Percentiles rank a stretch among this genome's conserved stretches.
phyloP scores from a whole-genome alignment of 2,113 vertebrate species.

The Tragulus kanchil region DNA sequence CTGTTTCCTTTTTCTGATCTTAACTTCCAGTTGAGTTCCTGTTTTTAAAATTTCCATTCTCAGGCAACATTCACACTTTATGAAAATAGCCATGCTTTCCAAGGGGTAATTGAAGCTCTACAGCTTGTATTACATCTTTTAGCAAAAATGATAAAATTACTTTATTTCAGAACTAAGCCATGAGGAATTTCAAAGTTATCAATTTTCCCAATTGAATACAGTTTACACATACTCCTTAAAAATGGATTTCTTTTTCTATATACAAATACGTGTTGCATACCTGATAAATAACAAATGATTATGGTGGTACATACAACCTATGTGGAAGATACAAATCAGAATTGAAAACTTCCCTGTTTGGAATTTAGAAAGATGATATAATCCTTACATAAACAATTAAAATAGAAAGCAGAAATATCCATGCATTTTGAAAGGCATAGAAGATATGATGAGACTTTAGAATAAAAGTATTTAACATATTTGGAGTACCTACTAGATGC shows the following conservation, averaged over 20 bases:
- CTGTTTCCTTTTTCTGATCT: slow-evolving; percentile 68
- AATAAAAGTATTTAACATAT: background rate
- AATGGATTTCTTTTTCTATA: background rate
- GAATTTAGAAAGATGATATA: background rate
- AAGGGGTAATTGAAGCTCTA: slow-evolving; percentile 65
- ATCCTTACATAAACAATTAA: slow-evolving; percentile 29
- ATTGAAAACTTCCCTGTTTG: background rate
- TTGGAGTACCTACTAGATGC: background rate
- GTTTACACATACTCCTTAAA: background rate
- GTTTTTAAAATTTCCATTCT: slow-evolving; percentile 75
- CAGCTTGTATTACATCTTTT: slow-evolving; percentile 66
- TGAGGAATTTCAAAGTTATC: slow-evolving; percentile 67
- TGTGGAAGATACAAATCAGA: background rate
- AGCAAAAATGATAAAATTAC: slow-evolving; percentile 67
- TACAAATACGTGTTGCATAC: background rate
- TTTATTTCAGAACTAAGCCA: slow-evolving; percentile 70
- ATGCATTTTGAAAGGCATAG: background rate
- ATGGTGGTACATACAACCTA: background rate
- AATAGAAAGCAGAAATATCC: background rate
- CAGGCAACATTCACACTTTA: slow-evolving; percentile 72
- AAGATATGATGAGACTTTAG: background rate
- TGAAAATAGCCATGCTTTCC: slow-evolving; percentile 78
- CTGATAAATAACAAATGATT: background rate
- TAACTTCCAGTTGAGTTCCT: slow-evolving; percentile 68
- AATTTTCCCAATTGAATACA: slow-evolving; percentile 35